Evolutionary conservation across 1,140 invertebrate genomes (phyloP).

Genomic region (Pogonomyrmex californicus): DNA sequence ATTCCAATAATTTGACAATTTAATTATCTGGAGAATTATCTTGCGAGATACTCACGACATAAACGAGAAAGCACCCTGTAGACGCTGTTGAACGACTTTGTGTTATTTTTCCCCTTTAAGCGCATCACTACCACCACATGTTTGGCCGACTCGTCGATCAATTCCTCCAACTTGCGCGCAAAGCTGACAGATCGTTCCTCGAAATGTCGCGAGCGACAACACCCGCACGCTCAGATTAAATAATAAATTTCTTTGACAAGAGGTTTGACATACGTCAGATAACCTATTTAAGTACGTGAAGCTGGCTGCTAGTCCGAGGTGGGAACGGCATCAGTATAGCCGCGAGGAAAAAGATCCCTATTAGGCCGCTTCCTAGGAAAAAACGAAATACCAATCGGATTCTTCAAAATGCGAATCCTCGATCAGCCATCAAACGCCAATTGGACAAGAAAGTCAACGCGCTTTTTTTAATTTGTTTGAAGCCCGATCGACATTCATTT

Average conservation of each 20-base stretch:
- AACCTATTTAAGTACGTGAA: slow-evolving; percentile 72
- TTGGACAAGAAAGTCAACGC: background rate
- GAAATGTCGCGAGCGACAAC: slow-evolving; percentile 44
- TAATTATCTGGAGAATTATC: slow-evolving; percentile 16
- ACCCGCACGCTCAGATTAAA: slow-evolving; percentile 55
- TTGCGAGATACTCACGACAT: slow-evolving; percentile 83
- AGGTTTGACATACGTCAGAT: slow-evolving; percentile 76
- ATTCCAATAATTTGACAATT: background rate
- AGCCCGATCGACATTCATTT: background rate
- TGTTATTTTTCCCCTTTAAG: slow-evolving; percentile 85
- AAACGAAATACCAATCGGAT: background rate
- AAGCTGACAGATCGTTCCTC: slow-evolving; percentile 31
- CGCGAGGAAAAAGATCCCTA: background rate
- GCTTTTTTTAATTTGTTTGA: background rate
- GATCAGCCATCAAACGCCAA: background rate
- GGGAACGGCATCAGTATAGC: background rate
- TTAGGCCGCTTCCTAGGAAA: background rate
- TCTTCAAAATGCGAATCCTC: background rate
- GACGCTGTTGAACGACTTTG: slow-evolving; percentile 84
- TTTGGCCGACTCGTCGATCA: slow-evolving; percentile 66
- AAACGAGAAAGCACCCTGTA: slow-evolving; percentile 86
- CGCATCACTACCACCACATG: slow-evolving; percentile 84
- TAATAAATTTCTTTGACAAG: slow-evolving; percentile 65
- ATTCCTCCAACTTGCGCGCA: slow-evolving; percentile 30
- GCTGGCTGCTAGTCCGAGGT: slow-evolving; percentile 42